Conservation (phyloP, 1,140 invertebrate species). For the Bombus waltoni region DNA sequence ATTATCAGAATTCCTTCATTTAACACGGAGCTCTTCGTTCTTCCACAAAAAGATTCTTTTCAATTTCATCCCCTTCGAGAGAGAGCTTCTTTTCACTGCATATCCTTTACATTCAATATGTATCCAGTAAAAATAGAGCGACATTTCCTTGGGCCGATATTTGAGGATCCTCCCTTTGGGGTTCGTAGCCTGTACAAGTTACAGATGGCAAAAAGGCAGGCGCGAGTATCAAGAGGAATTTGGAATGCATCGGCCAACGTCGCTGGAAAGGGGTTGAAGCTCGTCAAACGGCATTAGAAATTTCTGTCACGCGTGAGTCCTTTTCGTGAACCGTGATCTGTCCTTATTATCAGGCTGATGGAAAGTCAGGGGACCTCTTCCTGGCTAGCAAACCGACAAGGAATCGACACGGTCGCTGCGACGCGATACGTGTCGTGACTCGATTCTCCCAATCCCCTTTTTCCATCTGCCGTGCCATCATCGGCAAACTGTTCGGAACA, state of each 20-base stretch:
- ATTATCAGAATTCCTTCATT: background rate
- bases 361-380: conserved; percentile 38
- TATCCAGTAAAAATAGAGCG: background rate
- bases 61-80: background rate
- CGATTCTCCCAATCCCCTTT: conserved; percentile 33
- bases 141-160: background rate
- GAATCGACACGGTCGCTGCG: background rate
- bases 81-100: background rate
- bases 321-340: conserved; percentile 41
- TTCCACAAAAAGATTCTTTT: background rate
- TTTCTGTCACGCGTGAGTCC: conserved; percentile 50
- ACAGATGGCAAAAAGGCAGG: background rate
- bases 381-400: conserved; percentile 11
- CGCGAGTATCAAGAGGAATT: conserved; percentile 41
- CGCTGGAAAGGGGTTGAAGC: background rate
- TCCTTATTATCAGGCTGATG: conserved; percentile 59
- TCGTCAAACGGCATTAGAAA: conserved; percentile 35
- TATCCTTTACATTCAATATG: background rate
- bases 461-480: background rate
- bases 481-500: background rate
- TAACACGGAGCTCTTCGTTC: background rate
- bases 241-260: conserved; percentile 6
- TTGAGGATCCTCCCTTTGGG: conserved; percentile 16
- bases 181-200: conserved; percentile 15
- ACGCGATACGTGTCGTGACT: conserved; percentile 51